Evolutionary conservation across 2,888 invertebrate species (phyloP).

Genomic region (Clistopyga incitator): DNA sequence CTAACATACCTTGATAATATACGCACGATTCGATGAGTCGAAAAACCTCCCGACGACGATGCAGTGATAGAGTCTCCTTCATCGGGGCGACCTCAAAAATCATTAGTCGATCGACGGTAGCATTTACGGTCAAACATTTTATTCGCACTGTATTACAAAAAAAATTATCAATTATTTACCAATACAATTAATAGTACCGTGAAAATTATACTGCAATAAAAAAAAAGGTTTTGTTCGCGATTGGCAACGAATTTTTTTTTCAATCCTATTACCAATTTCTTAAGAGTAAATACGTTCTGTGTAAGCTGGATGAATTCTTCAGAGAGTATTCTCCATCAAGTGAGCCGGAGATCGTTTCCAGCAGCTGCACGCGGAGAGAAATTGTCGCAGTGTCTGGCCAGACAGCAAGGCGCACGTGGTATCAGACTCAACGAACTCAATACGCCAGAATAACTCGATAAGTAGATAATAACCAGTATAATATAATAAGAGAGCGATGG

Average conservation of each 20-base stretch:
- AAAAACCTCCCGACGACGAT: not conserved
- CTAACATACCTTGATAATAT: conserved; percentile 22
- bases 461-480: conserved; percentile 81
- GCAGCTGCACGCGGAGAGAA: conserved; percentile 55
- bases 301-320: not conserved
- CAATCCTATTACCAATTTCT: no score
- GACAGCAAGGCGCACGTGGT: conserved; percentile 67
- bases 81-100: not conserved
- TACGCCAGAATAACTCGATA: conserved; percentile 80
- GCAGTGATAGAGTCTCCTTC: conserved; percentile 1
- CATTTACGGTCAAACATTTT: conserved; percentile 6
- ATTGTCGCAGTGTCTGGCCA: conserved; percentile 55
- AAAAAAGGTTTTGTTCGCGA: no score
- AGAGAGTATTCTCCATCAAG: conserved; percentile 15
- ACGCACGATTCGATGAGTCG: conserved; percentile 5
- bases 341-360: conserved; percentile 16
- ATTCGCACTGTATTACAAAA: not conserved
- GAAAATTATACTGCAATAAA: no score
- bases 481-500: conserved; percentile 77
- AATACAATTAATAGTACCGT: not conserved
- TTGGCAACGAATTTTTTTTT: no score
- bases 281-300: no score
- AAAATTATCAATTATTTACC: not conserved
- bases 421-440: conserved; percentile 80
- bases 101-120: not conserved